phyloP scores from a whole-genome alignment of 1,140 invertebrate species.

The Cryptotermes secundus region DNA sequence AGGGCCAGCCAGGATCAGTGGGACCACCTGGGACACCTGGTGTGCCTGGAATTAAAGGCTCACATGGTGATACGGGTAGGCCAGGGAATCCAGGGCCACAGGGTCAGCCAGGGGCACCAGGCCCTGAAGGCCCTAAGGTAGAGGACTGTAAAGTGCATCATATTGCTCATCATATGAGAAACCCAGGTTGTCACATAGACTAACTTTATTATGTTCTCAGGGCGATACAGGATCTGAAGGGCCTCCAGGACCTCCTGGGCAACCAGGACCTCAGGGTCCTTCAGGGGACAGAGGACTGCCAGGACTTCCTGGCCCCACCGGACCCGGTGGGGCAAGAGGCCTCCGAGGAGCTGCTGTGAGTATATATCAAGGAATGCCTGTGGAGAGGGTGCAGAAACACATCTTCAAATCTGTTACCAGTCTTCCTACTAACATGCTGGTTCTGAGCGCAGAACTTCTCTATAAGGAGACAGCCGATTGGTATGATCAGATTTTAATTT shows the following conservation, averaged over 20 bases:
- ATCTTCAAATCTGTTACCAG: no score
- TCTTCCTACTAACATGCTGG: no score
- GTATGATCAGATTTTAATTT: no score
- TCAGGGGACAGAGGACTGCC: constrained; percentile 66
- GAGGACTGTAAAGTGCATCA: not conserved
- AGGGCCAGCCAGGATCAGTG: constrained; percentile 62
- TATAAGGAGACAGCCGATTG: no score
- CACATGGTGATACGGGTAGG: constrained; percentile 69
- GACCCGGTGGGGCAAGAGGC: constrained; percentile 53
- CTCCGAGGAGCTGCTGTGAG: constrained; percentile 44
- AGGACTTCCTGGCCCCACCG: constrained; percentile 61
- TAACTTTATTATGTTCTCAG: constrained; percentile 26
- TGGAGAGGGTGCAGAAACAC: not conserved
- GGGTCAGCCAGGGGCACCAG: constrained; percentile 67
- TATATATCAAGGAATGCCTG: constrained; percentile 8
- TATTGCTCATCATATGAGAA: not conserved
- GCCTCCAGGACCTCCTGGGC: constrained; percentile 63
- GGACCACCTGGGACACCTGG: constrained; percentile 64
- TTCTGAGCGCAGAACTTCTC: no score
- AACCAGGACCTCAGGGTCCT: constrained; percentile 62
- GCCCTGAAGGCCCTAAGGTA: constrained; percentile 62
- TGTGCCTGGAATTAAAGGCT: constrained; percentile 70
- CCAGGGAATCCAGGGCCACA: constrained; percentile 66
- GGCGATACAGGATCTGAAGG: constrained; percentile 71
- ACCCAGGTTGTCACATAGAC: not conserved